These are phyloP conservation scores for Julus scanicus DNA, from an alignment of 2,888 invertebrate genomes.

Conservation along the genomic window DNA sequence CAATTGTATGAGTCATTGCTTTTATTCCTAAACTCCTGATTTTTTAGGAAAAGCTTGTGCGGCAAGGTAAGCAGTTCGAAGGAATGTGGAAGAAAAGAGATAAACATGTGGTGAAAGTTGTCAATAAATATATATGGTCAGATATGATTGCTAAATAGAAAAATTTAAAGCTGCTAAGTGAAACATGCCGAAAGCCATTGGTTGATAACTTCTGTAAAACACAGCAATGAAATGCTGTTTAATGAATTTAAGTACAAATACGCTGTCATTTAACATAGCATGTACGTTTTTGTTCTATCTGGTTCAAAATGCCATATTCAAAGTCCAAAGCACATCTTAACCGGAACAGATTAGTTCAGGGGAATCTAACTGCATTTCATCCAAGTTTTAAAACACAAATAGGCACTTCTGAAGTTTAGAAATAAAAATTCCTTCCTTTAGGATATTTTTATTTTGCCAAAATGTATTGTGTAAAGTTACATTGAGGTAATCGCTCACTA, in stretches of 20 bases:
- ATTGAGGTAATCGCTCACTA: too few species aligned
- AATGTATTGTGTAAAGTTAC: too few species aligned
- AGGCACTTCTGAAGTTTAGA: too few species aligned
- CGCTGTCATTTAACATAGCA: neutral
- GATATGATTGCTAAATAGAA: neutral
- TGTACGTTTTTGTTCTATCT: too few species aligned
- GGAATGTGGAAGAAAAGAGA: slow-evolving; percentile 10
- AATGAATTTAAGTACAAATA: neutral
- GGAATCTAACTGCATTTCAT: too few species aligned
- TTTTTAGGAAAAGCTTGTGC: neutral
- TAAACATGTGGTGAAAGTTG: neutral
- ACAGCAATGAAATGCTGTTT: slow-evolving; percentile 7
- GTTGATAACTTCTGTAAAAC: neutral
- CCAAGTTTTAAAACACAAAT: too few species aligned
- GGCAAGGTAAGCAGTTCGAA: neutral
- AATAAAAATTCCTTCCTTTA: too few species aligned
- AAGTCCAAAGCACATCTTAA: too few species aligned
- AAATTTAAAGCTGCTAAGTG: neutral
- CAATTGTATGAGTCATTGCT: neutral
- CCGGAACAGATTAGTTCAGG: too few species aligned
- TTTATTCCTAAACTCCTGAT: neutral
- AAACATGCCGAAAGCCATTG: neutral
- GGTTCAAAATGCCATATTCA: neutral
- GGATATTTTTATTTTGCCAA: too few species aligned
- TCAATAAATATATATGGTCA: slow-evolving; percentile 14